phyloP scores from a whole-genome alignment of 1,140 invertebrate genomes.

The Drosophila erecta region DNA sequence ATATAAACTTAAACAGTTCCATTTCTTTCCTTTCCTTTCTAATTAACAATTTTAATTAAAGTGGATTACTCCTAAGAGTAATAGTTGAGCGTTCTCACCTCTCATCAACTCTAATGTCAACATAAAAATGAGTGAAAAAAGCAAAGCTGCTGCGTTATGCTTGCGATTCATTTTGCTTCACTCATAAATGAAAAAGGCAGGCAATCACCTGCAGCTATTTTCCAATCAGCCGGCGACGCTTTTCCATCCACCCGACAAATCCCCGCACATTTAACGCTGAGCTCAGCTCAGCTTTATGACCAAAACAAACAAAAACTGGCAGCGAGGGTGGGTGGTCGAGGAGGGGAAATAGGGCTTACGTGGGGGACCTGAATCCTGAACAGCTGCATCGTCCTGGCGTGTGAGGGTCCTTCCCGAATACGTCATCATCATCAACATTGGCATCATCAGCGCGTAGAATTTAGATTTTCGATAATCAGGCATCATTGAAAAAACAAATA shows the following conservation, averaged over 20 bases:
- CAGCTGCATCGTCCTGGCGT: slow-evolving; percentile 41
- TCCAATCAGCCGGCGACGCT: slow-evolving; percentile 69
- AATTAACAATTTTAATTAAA: not conserved
- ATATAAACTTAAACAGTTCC: too few species aligned
- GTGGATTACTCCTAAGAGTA: slow-evolving; percentile 10
- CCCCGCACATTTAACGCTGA: slow-evolving; percentile 52
- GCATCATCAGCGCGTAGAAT: slow-evolving; percentile 55
- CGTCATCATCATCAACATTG: slow-evolving; percentile 28
- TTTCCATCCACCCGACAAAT: slow-evolving; percentile 52
- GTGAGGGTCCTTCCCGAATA: slow-evolving; percentile 12
- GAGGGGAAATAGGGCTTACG: not conserved
- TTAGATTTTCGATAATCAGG: slow-evolving; percentile 83
- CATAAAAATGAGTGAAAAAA: not conserved
- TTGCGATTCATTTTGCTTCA: slow-evolving; percentile 27
- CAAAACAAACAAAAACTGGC: slow-evolving; percentile 42
- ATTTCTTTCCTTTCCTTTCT: too few species aligned
- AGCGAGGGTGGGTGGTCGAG: not conserved
- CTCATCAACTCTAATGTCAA: slow-evolving; percentile 5
- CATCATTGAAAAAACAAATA: slow-evolving; percentile 83
- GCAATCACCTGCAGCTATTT: slow-evolving; percentile 79
- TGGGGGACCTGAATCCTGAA: slow-evolving; percentile 10
- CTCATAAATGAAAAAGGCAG: slow-evolving; percentile 74
- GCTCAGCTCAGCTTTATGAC: slow-evolving; percentile 73
- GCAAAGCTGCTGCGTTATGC: slow-evolving; percentile 26
- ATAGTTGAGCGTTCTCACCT: not conserved